Evolutionary conservation across 2,797 vertebrate genomes (phyloP), one percentile per base, ranked within the genome.

Genomic region (Argya squamiceps): DNA sequence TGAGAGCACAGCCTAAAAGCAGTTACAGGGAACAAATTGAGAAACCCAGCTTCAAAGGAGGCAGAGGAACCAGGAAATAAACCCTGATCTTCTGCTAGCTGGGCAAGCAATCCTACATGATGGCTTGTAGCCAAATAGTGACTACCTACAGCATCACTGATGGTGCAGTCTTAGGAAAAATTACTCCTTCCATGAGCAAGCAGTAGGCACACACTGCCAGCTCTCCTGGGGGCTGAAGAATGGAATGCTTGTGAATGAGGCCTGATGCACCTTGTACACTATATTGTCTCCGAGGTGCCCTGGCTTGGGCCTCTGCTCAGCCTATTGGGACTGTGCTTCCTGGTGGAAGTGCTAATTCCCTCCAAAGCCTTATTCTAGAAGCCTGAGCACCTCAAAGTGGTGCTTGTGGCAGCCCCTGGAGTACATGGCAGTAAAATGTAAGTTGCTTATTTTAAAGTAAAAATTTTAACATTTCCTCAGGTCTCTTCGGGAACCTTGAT

Each of bases 271-370:
- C 20, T 63, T 34, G 11, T 6, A 27, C 37, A 20, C 19, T 0
- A 0, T 41, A 20, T 22, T 84, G 46, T 68, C 32, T 73, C 39
- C 50, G 22, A 58, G 26, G 26, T 46, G 23, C n/a, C 1, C 37
- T 12, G 24, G 15, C 24, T 3, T 53, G 30, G 4, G 11, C 30
- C 15, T 80, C 46, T 77, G 36, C 60, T 80, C 12, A 20, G 21
- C 0, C 0, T 34, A 1, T 10, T 23, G 41, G 29, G 55, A 49
- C n/a, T 74, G 15, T 37, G 21, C 7, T 53, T 69, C 46, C 17
- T 20, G 39, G 26, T 76, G 43, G 15, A 30, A 44, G 41, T 27
- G 37, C n/a, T 37, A 20, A 44, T n/a, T 87, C 29, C 24, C 29
- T 69, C 43, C 2, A 12, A 9, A 18, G 37, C 41, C 50, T 62